A percentile compares a stretch with the other conserved stretches of the same genome.
phyloP scores from a whole-genome alignment of 2,113 vertebrate species.

The Labeo rohita region DNA sequence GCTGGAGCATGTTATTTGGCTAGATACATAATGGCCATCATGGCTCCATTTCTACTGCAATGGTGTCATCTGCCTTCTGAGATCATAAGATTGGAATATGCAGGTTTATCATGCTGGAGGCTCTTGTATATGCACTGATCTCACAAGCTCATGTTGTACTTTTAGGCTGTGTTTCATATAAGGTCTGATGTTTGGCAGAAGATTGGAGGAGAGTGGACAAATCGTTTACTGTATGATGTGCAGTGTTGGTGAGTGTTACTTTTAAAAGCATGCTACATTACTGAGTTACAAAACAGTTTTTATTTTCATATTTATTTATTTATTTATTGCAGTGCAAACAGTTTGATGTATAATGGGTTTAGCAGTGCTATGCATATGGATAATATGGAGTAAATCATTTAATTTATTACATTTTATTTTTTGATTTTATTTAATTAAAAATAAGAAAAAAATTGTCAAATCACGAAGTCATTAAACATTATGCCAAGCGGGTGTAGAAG shows the following conservation, averaged over 20 bases:
- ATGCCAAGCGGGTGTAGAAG: background rate
- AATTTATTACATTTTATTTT: background rate
- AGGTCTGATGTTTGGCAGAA: background rate
- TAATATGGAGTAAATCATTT: background rate
- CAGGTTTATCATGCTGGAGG: background rate
- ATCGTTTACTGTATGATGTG: background rate
- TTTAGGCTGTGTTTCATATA: background rate
- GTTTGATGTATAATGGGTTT: background rate
- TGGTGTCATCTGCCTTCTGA: conserved; percentile 49
- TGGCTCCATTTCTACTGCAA: conserved; percentile 53
- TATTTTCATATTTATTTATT: too few relatives aligned
- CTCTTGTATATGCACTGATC: background rate
- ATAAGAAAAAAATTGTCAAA: background rate
- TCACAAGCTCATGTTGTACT: background rate
- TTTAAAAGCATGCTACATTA: background rate
- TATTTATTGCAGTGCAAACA: background rate
- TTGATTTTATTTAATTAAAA: background rate
- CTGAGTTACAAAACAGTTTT: background rate
- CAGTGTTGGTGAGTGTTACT: background rate
- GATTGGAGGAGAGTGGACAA: background rate
- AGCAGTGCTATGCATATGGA: background rate
- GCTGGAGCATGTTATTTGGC: conserved; percentile 56
- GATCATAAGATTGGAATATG: conserved; percentile 35
- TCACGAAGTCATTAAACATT: background rate
- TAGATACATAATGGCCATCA: conserved; percentile 59